Conservation (phyloP, 2,113 vertebrate species). For the Brachyistius frenatus region DNA sequence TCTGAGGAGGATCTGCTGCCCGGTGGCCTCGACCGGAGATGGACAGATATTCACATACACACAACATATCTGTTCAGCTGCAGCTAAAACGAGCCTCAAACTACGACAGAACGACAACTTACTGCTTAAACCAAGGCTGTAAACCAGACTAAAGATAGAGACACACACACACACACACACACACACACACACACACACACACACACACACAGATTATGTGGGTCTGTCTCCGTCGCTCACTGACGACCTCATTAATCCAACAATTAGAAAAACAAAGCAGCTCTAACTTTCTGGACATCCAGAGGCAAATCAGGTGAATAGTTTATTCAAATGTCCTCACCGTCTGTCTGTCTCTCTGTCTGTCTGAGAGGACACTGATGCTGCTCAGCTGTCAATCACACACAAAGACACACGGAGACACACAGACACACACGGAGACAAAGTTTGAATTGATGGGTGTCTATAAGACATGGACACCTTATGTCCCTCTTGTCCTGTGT, state of each 20-base stretch:
- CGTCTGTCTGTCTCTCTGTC: constrained; percentile 27
- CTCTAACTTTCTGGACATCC: constrained; percentile 9
- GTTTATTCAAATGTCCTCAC: constrained; percentile 65
- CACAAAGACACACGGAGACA: background rate
- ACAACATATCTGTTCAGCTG: constrained; percentile 25
- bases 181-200: background rate
- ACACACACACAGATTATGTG: background rate
- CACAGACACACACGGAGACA: constrained; percentile 1
- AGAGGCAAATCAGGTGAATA: constrained; percentile 66
- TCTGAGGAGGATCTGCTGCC: constrained; percentile 2
- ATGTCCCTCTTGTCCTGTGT: too few species aligned
- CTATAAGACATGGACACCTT: too few species aligned
- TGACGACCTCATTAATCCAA: background rate
- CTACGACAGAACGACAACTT: constrained; percentile 44
- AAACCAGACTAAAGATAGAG: constrained; percentile 28
- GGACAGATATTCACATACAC: constrained; percentile 47
- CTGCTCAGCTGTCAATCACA: constrained; percentile 9
- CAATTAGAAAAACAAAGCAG: constrained; percentile 24
- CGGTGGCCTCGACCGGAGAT: constrained; percentile 15
- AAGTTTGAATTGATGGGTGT: background rate
- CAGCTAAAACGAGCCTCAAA: constrained; percentile 49
- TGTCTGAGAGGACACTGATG: constrained; percentile 46
- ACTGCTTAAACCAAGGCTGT: constrained; percentile 24
- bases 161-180: background rate
- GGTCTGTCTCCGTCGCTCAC: background rate